Conservation (phyloP, 2,113 vertebrate genomes). For the Malurus melanocephalus region DNA sequence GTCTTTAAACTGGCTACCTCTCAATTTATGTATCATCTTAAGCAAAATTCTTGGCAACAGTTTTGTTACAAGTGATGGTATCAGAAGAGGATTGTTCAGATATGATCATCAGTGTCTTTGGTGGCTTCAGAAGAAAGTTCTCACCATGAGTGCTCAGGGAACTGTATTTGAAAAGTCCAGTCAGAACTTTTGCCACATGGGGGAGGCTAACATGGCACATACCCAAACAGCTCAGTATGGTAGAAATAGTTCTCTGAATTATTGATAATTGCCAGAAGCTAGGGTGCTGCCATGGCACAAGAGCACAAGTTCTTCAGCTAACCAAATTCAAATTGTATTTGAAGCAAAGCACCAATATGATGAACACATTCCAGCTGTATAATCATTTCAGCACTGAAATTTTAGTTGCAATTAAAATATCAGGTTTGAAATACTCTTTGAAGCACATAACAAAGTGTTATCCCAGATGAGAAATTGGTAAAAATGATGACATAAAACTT, state of each 20-base stretch:
- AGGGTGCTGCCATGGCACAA: not conserved
- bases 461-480: not conserved
- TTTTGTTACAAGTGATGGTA: not conserved
- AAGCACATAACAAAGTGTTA: not conserved
- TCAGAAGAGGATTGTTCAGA: not conserved
- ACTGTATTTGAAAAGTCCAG: not conserved
- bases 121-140: not conserved
- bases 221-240: not conserved
- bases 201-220: not conserved
- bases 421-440: not conserved
- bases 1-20: not conserved
- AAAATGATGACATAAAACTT: not conserved
- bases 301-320: not conserved
- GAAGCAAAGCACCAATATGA: not conserved
- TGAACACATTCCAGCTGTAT: not conserved
- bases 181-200: not conserved
- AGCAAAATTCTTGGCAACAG: not conserved
- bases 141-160: not conserved
- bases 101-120: not conserved
- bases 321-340: not conserved
- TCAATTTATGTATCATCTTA: not conserved
- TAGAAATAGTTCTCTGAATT: not conserved
- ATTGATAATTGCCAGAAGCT: not conserved
- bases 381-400: not conserved
- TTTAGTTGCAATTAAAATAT: not conserved